Conservation (phyloP, 2,113 vertebrate species). For the Hipposideros armiger region DNA sequence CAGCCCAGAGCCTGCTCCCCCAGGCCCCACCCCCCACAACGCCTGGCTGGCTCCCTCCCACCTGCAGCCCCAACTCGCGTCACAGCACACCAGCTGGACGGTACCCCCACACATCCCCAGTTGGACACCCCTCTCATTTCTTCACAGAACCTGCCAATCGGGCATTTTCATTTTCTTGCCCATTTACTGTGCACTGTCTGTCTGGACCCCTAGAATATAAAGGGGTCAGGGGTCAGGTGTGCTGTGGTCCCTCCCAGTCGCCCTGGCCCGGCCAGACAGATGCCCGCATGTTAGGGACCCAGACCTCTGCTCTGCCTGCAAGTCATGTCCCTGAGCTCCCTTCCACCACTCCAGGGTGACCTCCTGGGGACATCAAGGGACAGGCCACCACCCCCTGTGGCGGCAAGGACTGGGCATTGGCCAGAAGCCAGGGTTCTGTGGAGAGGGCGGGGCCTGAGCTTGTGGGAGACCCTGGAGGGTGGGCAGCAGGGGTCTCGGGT, state of each 20-base stretch:
- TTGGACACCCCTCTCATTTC: background rate
- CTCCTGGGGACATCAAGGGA: rapidly evolving
- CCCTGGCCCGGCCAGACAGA: background rate
- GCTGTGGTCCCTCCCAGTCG: background rate
- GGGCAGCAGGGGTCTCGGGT: too few species aligned
- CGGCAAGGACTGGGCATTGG: rapidly evolving
- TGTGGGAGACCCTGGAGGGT: rapidly evolving
- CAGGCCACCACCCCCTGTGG: background rate
- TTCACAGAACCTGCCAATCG: rapidly evolving
- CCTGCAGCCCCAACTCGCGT: background rate
- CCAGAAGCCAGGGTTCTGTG: background rate
- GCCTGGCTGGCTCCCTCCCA: background rate
- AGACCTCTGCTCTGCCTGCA: background rate
- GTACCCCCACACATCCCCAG: rapidly evolving
- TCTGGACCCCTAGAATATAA: background rate
- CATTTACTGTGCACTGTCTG: rapidly evolving
- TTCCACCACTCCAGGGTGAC: too few species aligned
- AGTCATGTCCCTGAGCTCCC: background rate
- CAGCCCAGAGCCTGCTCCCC: background rate
- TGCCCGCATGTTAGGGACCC: background rate
- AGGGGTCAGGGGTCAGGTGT: too few species aligned
- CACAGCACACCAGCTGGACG: background rate
- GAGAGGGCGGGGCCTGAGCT: background rate
- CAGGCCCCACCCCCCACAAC: too few species aligned
- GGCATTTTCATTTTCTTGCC: background rate